Evolutionary conservation across 2,888 invertebrate species (phyloP).

Genomic region (Epistrophella euchroma): DNA sequence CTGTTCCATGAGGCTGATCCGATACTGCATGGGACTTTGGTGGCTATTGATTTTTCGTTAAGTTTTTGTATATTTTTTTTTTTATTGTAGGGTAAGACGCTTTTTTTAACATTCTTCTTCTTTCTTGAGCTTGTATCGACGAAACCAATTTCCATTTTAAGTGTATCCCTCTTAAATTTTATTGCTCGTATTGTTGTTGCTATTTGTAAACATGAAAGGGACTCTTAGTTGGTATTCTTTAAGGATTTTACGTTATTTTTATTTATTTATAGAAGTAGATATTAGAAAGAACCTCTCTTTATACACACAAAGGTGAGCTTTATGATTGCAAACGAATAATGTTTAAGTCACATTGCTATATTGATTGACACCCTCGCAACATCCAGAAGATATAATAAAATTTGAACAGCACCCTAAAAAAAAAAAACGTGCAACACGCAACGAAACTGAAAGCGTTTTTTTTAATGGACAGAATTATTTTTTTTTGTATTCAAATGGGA

Average conservation of each 20-base stretch:
- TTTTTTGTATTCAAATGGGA: slow-evolving; percentile 33
- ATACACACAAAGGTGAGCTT: slow-evolving; percentile 61
- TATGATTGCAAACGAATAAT: slow-evolving; percentile 68
- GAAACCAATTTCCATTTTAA: slow-evolving; percentile 76
- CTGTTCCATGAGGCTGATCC: not conserved
- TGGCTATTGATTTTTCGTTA: slow-evolving; percentile 72
- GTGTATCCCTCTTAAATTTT: slow-evolving; percentile 75
- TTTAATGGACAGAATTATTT: slow-evolving; percentile 10
- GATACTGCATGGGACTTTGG: slow-evolving; percentile 9
- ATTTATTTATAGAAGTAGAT: slow-evolving; percentile 42
- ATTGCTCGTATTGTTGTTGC: slow-evolving; percentile 75
- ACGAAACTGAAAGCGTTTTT: slow-evolving; percentile 27
- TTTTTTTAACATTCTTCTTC: slow-evolving; percentile 27
- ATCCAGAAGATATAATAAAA: slow-evolving; percentile 66
- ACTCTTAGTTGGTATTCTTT: slow-evolving; percentile 41
- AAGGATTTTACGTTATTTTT: slow-evolving; percentile 30
- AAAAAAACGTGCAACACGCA: slow-evolving; percentile 54
- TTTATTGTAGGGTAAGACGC: slow-evolving; percentile 48
- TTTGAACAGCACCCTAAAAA: slow-evolving; percentile 18
- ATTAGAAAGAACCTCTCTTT: slow-evolving; percentile 34
- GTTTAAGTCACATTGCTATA: slow-evolving; percentile 55
- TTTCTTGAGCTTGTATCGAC: slow-evolving; percentile 64
- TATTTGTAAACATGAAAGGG: slow-evolving; percentile 67
- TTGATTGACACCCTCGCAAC: slow-evolving; percentile 55
- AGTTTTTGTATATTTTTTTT: slow-evolving; percentile 39